Percentiles rank a stretch among this genome's conserved stretches.
These are phyloP conservation scores for Psephotus haematonotus DNA, from an alignment of 2,113 vertebrate species.

Conservation along the genomic window DNA sequence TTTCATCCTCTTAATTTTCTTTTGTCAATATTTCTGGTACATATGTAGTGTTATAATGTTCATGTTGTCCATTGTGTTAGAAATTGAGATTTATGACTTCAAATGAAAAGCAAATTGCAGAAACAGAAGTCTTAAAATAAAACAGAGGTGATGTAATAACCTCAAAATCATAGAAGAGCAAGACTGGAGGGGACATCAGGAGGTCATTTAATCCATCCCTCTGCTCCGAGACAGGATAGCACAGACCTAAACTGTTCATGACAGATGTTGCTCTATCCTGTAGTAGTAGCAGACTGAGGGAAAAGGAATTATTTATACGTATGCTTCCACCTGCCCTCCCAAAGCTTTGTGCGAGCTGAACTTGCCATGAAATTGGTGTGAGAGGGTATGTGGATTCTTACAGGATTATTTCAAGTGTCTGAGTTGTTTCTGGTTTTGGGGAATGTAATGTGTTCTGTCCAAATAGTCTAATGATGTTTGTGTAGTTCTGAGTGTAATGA, in stretches of 20 bases:
- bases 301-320: neutral
- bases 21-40: neutral
- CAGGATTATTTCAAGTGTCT: neutral
- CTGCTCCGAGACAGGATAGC: neutral
- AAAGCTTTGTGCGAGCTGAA: neutral
- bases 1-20: neutral
- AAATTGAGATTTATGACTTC: neutral
- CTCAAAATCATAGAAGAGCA: neutral
- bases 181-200: neutral
- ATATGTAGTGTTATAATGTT: neutral
- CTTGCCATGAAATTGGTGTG: neutral
- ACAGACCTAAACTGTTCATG: neutral
- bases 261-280: neutral
- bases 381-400: neutral
- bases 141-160: conserved; percentile 10
- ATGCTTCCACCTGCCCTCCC: neutral
- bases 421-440: neutral
- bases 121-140: conserved; percentile 9
- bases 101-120: conserved; percentile 1
- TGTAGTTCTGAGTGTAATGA: neutral
- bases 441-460: neutral
- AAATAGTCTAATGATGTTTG: neutral
- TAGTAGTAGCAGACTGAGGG: neutral
- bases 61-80: neutral
- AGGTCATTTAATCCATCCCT: neutral